Evolutionary conservation across 2,888 invertebrate species (phyloP).

Genomic region (Rhingia rostrata): DNA sequence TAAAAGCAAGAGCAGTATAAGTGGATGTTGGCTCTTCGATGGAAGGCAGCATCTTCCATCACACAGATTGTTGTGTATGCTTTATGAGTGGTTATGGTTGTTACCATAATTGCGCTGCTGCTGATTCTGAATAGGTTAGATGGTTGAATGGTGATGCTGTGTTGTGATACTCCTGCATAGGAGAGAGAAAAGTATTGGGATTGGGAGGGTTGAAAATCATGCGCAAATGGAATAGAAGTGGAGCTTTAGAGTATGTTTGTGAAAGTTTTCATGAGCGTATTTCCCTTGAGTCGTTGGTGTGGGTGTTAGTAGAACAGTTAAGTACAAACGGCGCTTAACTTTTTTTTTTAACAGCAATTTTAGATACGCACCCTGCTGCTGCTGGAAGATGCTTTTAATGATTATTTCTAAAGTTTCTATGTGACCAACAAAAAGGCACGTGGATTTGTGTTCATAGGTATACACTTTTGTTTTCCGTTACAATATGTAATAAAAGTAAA

Average conservation of each 20-base stretch:
- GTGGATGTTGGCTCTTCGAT: slow-evolving; percentile 61
- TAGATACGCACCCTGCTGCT: slow-evolving; percentile 32
- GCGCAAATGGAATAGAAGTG: slow-evolving; percentile 43
- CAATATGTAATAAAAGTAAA: slow-evolving; percentile 24
- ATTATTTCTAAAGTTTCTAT: slow-evolving; percentile 12
- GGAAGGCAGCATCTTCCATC: slow-evolving; percentile 58
- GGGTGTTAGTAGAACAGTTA: slow-evolving; percentile 24
- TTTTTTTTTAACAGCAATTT: slow-evolving; percentile 20
- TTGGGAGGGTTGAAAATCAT: slow-evolving; percentile 43
- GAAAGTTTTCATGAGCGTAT: slow-evolving; percentile 33
- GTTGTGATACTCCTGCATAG: slow-evolving; percentile 33
- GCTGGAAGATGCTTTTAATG: slow-evolving; percentile 24
- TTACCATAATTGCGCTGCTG: slow-evolving; percentile 62
- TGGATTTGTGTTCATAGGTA: slow-evolving; percentile 24
- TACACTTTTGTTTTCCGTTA: neutral
- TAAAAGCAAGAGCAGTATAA: slow-evolving; percentile 61
- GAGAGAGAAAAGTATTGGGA: slow-evolving; percentile 32
- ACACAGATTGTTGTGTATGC: slow-evolving; percentile 52
- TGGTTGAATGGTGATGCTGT: slow-evolving; percentile 36
- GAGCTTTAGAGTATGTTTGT: slow-evolving; percentile 38
- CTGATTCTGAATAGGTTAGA: slow-evolving; percentile 39
- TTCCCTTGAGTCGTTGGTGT: slow-evolving; percentile 34
- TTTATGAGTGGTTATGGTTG: slow-evolving; percentile 69
- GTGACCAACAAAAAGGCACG: slow-evolving; percentile 45
- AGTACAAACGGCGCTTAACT: slow-evolving; percentile 27